These are phyloP conservation scores for Cyanistes caeruleus DNA, from an alignment of 2,113 vertebrate species.

Conservation along the genomic window DNA sequence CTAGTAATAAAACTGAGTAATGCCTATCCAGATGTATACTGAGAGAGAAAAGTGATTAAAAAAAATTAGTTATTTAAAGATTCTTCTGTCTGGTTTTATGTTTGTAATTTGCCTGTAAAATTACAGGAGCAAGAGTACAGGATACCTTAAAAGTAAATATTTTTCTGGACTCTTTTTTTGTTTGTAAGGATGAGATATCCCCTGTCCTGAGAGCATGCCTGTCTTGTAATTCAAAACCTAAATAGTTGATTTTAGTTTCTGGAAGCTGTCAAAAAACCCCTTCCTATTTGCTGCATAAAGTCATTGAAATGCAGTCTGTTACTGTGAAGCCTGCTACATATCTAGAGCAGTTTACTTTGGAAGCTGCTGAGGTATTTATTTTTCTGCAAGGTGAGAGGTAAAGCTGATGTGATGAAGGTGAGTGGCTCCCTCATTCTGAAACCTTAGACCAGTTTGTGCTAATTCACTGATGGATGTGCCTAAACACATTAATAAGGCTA, in stretches of 20 bases:
- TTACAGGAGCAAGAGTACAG: not conserved
- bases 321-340: not conserved
- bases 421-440: constrained; percentile 61
- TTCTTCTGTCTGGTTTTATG: not conserved
- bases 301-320: constrained; percentile 28
- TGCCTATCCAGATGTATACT: not conserved
- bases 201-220: not conserved
- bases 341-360: constrained; percentile 45
- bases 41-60: not conserved
- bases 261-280: not conserved
- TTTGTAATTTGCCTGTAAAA: not conserved
- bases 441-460: constrained; percentile 69
- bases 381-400: constrained; percentile 33
- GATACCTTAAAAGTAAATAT: not conserved
- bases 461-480: constrained; percentile 78
- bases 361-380: constrained; percentile 60
- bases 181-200: not conserved
- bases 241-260: not conserved
- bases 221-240: constrained; percentile 28
- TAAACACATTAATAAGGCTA: constrained; percentile 83
- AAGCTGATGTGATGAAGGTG: constrained; percentile 72
- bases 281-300: constrained; percentile 24
- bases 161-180: constrained; percentile 29
- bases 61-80: not conserved
- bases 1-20: not conserved